Base-by-base conservation (phyloP, 30 jellyfish, hydroid and myxozoan genomes). In the Clytia hemisphaerica region DNA sequence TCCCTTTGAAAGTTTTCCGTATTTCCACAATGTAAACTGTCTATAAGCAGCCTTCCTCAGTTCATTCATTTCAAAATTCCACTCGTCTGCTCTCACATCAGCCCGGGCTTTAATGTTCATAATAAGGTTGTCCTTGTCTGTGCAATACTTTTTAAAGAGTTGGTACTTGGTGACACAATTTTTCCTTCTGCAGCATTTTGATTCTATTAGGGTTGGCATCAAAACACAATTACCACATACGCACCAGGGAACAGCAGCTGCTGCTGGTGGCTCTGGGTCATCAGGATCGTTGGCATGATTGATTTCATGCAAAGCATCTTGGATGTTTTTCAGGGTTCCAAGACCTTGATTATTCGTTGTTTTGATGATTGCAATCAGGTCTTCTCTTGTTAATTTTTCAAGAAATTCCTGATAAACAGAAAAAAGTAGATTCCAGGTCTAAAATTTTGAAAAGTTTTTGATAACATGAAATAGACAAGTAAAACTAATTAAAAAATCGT, bases 21-120 rank as follows among this genome's bases (percentile, higher is more conserved):
- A 63, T 36, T 68, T 68, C 80, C 80, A 68, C 72, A 63, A 19
- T 28, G 61, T 47, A 35, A 63, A 29, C 34, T 63, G 76, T 5
- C 76, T 25, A 38, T 63, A 63, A 36, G 76, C 76, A 29, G 68
- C 61, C 68, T 38, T 35, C 40, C 76, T 12, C 28, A 16, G 40
- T 44, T 53, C 32, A 67, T 67, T 67, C 30, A 27, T 44, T 16
- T 67, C 26, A 40, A 67, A 67, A 27, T 29, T 28, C 55, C 44
- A 40, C 6, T 67, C 32, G 29, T 67, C 79, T n/a, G 69, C 79
- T 30, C 68, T 26, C 25, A 67, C 45, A 46, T 67, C 79, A 40
- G 36, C n/a, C 26, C 79, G 44, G 32, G 79, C 69, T 21, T 24
- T 63, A 18, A 63, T 33, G 29, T 33, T 38, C 25, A 63, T 59